A percentile compares a stretch with the other conserved stretches of the same genome.
These are phyloP conservation scores for Labrus mixtus DNA, from an alignment of 2,113 vertebrate species.

Conservation along the genomic window DNA sequence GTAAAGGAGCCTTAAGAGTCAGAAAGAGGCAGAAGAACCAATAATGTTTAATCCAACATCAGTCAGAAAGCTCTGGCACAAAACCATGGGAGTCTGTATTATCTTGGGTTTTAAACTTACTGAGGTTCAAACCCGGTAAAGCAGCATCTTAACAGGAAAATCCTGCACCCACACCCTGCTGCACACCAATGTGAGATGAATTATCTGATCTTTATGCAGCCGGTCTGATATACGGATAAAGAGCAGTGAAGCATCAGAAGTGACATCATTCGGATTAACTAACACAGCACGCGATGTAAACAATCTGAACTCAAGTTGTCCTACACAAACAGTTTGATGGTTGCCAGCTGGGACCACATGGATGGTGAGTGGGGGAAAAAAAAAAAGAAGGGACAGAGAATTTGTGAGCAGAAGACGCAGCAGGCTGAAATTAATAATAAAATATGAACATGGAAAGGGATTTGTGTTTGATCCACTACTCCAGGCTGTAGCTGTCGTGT, in stretches of 20 bases:
- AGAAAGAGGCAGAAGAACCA: conserved; percentile 36
- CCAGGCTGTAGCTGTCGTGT: conserved; percentile 60
- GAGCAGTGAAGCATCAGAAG: conserved; percentile 12
- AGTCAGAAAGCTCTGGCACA: conserved; percentile 31
- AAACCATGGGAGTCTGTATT: conserved; percentile 51
- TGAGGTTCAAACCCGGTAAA: conserved; percentile 45
- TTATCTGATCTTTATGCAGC: conserved; percentile 45
- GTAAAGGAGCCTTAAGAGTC: conserved; percentile 28
- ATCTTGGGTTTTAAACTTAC: conserved; percentile 39
- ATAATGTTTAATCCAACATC: conserved; percentile 53
- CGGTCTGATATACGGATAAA: conserved; percentile 32
- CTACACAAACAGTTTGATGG: conserved; percentile 48
- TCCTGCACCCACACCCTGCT: conserved; percentile 45
- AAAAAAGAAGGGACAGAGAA: conserved; percentile 48
- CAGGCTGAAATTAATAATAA: conserved; percentile 65
- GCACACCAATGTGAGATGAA: conserved; percentile 43
- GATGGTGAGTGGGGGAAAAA: conserved; percentile 32
- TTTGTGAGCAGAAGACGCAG: conserved; percentile 45
- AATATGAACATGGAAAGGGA: conserved; percentile 56
- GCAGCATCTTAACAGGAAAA: conserved; percentile 27
- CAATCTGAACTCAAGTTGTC: conserved; percentile 29
- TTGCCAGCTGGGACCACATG: conserved; percentile 33
- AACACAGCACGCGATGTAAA: conserved; percentile 17
- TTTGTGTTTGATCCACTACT: conserved; percentile 65
- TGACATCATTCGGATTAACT: conserved; percentile 34